Evolutionary conservation across 2,888 invertebrate genomes (phyloP).

Genomic region (Rhingia campestris): DNA sequence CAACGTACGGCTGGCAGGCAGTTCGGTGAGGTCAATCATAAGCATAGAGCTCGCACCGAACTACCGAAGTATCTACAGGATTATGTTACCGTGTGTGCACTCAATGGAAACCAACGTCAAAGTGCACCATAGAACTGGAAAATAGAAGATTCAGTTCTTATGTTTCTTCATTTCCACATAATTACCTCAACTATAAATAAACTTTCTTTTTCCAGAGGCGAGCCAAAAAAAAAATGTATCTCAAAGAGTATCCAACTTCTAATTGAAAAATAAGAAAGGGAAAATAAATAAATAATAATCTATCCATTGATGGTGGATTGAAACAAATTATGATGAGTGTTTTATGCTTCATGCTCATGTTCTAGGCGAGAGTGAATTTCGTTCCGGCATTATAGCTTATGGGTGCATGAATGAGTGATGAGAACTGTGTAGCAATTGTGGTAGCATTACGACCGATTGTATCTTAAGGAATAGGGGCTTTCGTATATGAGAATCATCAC

Average conservation of each 20-base stretch:
- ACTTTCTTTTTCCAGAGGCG: slow-evolving; percentile 3
- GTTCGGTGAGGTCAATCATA: slow-evolving; percentile 66
- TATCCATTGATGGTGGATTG: slow-evolving; percentile 66
- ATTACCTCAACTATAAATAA: slow-evolving; percentile 68
- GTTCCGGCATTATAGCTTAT: slow-evolving; percentile 25
- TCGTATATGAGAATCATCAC: slow-evolving; percentile 46
- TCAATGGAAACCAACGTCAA: slow-evolving; percentile 26
- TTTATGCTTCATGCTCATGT: slow-evolving; percentile 68
- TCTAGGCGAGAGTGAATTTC: slow-evolving; percentile 35
- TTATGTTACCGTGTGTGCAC: slow-evolving; percentile 47
- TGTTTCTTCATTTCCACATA: slow-evolving; percentile 50
- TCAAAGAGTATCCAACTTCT: slow-evolving; percentile 15
- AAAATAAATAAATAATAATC: slow-evolving; percentile 5
- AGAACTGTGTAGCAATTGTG: slow-evolving; percentile 61
- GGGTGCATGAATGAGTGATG: slow-evolving; percentile 66
- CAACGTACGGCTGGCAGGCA: slow-evolving; percentile 34
- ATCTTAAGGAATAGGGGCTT: slow-evolving; percentile 17
- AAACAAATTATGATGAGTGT: slow-evolving; percentile 73
- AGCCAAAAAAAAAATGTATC: slow-evolving; percentile 11
- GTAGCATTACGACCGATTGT: slow-evolving; percentile 50
- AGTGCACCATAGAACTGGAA: slow-evolving; percentile 14
- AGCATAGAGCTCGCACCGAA: slow-evolving; percentile 16
- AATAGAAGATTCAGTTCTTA: slow-evolving; percentile 32
- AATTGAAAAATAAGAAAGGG: slow-evolving; percentile 44
- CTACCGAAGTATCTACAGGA: slow-evolving; percentile 16